Evolutionary conservation across 2,888 invertebrate species (phyloP).

Genomic region (Stenchaetothrips biformis): DNA sequence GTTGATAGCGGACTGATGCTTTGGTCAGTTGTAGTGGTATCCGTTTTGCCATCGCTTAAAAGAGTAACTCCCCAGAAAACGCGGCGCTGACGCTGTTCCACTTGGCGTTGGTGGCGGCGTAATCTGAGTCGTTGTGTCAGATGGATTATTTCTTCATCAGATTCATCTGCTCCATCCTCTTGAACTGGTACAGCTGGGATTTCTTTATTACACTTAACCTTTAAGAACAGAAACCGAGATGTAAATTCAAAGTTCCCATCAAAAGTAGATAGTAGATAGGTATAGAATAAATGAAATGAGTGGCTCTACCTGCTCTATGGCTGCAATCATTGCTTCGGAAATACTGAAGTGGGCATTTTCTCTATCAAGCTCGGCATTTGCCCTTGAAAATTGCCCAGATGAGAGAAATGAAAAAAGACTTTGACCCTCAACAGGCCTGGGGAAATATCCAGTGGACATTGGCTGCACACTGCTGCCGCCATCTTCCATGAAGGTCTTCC

Average conservation of each 20-base stretch:
- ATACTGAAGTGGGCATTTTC: conserved; percentile 84
- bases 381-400: conserved; percentile 62
- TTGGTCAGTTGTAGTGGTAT: conserved; percentile 52
- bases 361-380: conserved; percentile 71
- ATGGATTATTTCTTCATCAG: conserved; percentile 62
- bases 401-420: conserved; percentile 67
- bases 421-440: conserved; percentile 61
- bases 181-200: conserved; percentile 46
- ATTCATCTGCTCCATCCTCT: conserved; percentile 52
- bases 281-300: conserved; percentile 13
- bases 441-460: conserved; percentile 58
- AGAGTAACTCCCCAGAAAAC: conserved; percentile 41
- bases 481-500: conserved; percentile 56
- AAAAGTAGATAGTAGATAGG: neutral
- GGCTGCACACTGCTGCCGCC: conserved; percentile 56
- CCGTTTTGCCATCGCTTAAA: conserved; percentile 50
- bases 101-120: conserved; percentile 52
- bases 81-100: conserved; percentile 44
- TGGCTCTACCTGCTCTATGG: conserved; percentile 59
- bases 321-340: conserved; percentile 77
- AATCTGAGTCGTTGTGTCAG: conserved; percentile 60
- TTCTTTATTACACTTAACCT: conserved; percentile 57
- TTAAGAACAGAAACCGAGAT: conserved; percentile 21
- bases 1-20: conserved; percentile 53
- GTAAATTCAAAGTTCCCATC: neutral